These are phyloP conservation scores for Spicauda simplicius DNA, from an alignment of 2,888 invertebrate genomes.

Conservation along the genomic window DNA sequence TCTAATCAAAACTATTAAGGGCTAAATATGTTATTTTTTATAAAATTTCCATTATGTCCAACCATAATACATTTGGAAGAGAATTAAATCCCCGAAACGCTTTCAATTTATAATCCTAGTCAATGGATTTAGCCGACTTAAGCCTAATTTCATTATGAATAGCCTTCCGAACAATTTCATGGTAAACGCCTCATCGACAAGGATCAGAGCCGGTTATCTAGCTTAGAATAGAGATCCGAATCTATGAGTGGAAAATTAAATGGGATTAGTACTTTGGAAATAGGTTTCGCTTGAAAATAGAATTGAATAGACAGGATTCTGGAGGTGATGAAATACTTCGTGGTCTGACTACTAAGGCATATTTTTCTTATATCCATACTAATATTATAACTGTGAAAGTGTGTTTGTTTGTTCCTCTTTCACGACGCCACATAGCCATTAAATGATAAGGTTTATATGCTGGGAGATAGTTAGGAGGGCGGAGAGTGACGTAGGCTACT, in stretches of 20 bases:
- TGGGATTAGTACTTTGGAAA: neutral
- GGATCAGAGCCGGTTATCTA: slow-evolving; percentile 7
- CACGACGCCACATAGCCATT: too few species aligned
- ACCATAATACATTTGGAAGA: neutral
- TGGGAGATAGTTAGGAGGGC: too few species aligned
- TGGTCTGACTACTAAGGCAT: neutral
- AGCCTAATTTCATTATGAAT: slow-evolving; percentile 15
- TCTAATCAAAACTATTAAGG: too few species aligned
- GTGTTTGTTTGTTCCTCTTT: too few species aligned
- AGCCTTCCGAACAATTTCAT: slow-evolving; percentile 11
- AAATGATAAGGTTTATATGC: too few species aligned
- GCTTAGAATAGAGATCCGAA: slow-evolving; percentile 9
- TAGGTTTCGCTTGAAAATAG: neutral
- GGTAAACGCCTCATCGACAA: slow-evolving; percentile 11
- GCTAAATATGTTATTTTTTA: neutral
- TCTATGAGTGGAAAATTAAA: slow-evolving; percentile 8
- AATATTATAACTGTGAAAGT: too few species aligned
- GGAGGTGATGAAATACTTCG: neutral
- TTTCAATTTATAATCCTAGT: slow-evolving; percentile 7
- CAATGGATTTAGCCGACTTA: slow-evolving; percentile 6
- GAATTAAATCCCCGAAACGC: slow-evolving; percentile 1
- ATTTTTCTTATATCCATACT: too few species aligned
- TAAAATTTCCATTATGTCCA: neutral
- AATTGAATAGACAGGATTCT: neutral
- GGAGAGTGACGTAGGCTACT: too few species aligned